Evolutionary conservation across 2,113 vertebrate genomes (phyloP).

Genomic region (Aplodontia rufa): DNA sequence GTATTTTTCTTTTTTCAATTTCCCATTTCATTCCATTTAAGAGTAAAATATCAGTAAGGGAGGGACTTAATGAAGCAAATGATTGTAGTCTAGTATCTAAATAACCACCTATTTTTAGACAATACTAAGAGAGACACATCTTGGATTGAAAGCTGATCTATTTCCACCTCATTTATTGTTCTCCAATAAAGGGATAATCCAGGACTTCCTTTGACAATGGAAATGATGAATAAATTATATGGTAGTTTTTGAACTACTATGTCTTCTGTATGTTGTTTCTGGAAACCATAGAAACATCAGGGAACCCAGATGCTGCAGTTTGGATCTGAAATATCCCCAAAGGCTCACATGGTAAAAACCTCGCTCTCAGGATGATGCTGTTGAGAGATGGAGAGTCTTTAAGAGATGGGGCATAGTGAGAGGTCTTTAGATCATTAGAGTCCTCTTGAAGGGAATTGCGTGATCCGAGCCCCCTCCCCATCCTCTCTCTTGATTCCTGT

Average conservation of each 20-base stretch:
- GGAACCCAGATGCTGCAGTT: not conserved
- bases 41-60: not conserved
- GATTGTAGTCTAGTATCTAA: not conserved
- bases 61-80: not conserved
- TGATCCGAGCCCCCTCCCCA: not conserved
- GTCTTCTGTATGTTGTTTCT: constrained; percentile 4
- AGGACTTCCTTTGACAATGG: not conserved
- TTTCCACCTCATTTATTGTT: not conserved
- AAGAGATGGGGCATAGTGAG: not conserved
- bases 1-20: not conserved
- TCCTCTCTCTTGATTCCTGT: not conserved
- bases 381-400: not conserved
- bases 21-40: not conserved
- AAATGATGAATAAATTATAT: not conserved
- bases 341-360: not conserved
- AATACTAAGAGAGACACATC: not conserved
- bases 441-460: not conserved
- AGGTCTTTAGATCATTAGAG: not conserved
- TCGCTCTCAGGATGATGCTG: not conserved
- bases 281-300: not conserved
- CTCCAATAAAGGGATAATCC: not conserved
- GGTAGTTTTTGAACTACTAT: not conserved
- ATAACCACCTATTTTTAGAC: not conserved
- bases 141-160: not conserved
- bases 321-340: not conserved